A percentile compares a stretch with the other conserved stretches of the same genome.
Evolutionary conservation across 2,888 invertebrate genomes (phyloP).

Genomic region (Andrena chrysosceles): DNA sequence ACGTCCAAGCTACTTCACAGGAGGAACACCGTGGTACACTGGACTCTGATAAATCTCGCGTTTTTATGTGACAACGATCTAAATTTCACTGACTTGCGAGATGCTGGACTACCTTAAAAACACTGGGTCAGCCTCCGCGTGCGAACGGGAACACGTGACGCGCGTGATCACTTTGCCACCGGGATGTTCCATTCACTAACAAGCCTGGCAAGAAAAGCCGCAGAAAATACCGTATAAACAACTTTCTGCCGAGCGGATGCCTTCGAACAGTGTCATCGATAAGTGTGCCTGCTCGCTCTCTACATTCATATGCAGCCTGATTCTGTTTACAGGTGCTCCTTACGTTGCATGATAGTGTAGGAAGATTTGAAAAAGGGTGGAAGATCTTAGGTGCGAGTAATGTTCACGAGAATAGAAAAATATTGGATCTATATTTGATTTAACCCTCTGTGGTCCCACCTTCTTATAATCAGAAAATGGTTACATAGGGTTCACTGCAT

Average conservation of each 20-base stretch:
- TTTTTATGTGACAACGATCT: conserved; percentile 27
- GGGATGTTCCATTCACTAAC: conserved; percentile 44
- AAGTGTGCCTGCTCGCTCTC: conserved; percentile 52
- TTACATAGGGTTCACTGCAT: too few species aligned
- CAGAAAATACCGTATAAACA: conserved; percentile 53
- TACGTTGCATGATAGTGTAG: not conserved
- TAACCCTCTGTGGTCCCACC: too few species aligned
- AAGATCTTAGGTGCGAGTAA: not conserved
- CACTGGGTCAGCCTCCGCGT: conserved; percentile 41
- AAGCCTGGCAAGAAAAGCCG: conserved; percentile 33
- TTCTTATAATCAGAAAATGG: too few species aligned
- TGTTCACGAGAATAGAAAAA: not conserved
- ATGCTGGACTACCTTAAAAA: conserved; percentile 30
- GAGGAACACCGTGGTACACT: not conserved
- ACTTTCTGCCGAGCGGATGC: conserved; percentile 35
- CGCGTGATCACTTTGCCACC: conserved; percentile 35
- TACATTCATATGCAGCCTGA: conserved; percentile 44
- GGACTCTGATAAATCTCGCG: conserved; percentile 20
- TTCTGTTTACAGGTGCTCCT: conserved; percentile 43
- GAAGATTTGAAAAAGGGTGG: not conserved
- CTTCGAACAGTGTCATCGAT: conserved; percentile 51
- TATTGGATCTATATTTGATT: not conserved
- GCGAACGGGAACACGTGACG: conserved; percentile 46
- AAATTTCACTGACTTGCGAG: conserved; percentile 41
- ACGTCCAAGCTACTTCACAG: not conserved